Percentiles rank a stretch among this genome's conserved stretches.
These are phyloP conservation scores for Eupithecia exiguata DNA, from an alignment of 2,888 invertebrate species.

Conservation along the genomic window DNA sequence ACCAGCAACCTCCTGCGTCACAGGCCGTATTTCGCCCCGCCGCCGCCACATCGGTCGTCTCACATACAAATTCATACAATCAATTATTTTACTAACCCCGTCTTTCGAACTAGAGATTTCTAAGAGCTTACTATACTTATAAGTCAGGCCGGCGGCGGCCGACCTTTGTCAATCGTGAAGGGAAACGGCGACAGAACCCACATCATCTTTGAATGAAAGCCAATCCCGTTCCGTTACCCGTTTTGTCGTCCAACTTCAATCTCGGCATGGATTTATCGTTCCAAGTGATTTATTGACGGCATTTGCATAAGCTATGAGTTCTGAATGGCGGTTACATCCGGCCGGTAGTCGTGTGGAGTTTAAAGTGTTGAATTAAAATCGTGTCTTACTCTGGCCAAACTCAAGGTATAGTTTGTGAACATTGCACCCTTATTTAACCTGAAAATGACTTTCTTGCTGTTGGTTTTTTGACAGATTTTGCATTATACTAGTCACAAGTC, in stretches of 20 bases:
- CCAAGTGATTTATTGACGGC: slow-evolving; percentile 34
- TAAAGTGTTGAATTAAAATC: slow-evolving; percentile 7
- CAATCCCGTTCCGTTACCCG: slow-evolving; percentile 53
- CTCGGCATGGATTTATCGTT: slow-evolving; percentile 48
- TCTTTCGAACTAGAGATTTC: neutral
- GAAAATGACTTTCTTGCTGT: too few relatives aligned
- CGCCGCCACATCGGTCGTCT: too few relatives aligned
- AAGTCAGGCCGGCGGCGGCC: neutral
- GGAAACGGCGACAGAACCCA: slow-evolving; percentile 2
- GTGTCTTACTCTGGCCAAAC: neutral
- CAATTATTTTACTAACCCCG: neutral
- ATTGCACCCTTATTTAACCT: too few relatives aligned
- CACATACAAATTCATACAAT: too few relatives aligned
- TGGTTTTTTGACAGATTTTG: too few relatives aligned
- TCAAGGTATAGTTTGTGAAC: too few relatives aligned
- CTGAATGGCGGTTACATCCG: slow-evolving; percentile 33
- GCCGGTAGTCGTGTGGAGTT: slow-evolving; percentile 13
- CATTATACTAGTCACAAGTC: too few relatives aligned
- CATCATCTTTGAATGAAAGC: slow-evolving; percentile 41
- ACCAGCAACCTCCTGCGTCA: too few relatives aligned
- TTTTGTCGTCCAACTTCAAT: slow-evolving; percentile 36
- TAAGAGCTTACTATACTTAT: neutral
- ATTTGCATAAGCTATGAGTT: slow-evolving; percentile 36
- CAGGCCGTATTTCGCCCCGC: too few relatives aligned
- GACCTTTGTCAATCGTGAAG: slow-evolving; percentile 12